Evolutionary conservation across 2,113 vertebrate species (phyloP).

Genomic region (Triplophysa tibetana): DNA sequence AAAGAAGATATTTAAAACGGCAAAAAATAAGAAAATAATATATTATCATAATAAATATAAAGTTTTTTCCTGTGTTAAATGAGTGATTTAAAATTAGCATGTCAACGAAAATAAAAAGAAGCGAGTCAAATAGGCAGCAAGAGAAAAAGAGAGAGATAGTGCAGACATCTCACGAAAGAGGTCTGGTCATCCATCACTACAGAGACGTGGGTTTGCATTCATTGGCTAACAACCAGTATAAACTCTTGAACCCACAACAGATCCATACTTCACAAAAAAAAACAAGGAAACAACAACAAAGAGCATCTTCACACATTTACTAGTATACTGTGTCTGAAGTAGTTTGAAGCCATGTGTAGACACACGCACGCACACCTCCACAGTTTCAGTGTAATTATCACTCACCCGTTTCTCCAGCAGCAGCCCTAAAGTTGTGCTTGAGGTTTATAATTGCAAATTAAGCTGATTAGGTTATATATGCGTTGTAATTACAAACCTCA

Average conservation of each 20-base stretch:
- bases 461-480: slow-evolving; percentile 46
- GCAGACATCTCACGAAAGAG: background rate
- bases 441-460: slow-evolving; percentile 47
- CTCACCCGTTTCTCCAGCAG: slow-evolving; percentile 33
- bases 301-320: background rate
- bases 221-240: background rate
- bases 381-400: slow-evolving; percentile 37
- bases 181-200: background rate
- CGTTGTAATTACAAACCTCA: slow-evolving; percentile 47
- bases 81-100: too few relatives aligned
- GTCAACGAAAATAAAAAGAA: too few relatives aligned
- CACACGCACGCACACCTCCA: slow-evolving; percentile 14
- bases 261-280: background rate
- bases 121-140: too few relatives aligned
- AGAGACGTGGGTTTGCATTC: background rate
- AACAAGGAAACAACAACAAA: background rate
- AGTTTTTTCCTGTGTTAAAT: too few relatives aligned
- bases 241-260: background rate
- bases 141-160: background rate
- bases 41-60: too few relatives aligned
- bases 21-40: too few relatives aligned
- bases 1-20: too few relatives aligned
- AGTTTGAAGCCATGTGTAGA: background rate
- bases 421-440: slow-evolving; percentile 36
- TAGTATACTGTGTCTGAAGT: background rate